phyloP scores from a whole-genome alignment of 2,797 vertebrate species.

The Acropternis orthonyx region DNA sequence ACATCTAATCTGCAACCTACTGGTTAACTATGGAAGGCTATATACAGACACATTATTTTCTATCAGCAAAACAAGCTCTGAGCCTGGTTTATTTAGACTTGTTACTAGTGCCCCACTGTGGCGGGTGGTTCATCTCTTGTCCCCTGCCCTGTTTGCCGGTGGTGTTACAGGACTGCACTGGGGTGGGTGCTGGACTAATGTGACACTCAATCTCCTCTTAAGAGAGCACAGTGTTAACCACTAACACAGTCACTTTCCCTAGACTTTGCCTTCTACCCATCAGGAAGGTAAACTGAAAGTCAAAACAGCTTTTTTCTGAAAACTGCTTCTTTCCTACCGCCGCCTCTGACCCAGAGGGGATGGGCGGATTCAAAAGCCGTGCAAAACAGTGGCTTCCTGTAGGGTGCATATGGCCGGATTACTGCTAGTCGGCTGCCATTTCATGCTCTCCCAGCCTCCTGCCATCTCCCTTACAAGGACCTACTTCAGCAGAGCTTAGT shows the following conservation, averaged over 20 bases:
- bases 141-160: not conserved
- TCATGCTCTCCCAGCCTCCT: slow-evolving; percentile 64
- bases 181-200: not conserved
- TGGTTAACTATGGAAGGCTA: not conserved
- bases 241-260: not conserved
- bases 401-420: slow-evolving; percentile 65
- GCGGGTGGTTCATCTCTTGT: not conserved
- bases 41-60: not conserved
- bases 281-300: not conserved
- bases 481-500: slow-evolving; percentile 58
- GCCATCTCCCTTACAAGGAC: slow-evolving; percentile 65
- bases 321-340: not conserved
- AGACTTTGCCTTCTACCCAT: not conserved
- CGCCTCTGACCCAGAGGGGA: not conserved
- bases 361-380: slow-evolving; percentile 33
- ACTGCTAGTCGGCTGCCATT: slow-evolving; percentile 68
- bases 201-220: not conserved
- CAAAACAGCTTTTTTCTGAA: not conserved
- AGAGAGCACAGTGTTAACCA: not conserved
- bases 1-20: not conserved
- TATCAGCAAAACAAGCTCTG: not conserved
- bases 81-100: not conserved
- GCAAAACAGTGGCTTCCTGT: slow-evolving; percentile 45
- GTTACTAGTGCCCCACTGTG: slow-evolving; percentile 55
- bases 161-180: not conserved